Evolutionary conservation across 2,797 vertebrate genomes (phyloP), one percentile per base, ranked within the genome.

Genomic region (Mus minutoides): DNA sequence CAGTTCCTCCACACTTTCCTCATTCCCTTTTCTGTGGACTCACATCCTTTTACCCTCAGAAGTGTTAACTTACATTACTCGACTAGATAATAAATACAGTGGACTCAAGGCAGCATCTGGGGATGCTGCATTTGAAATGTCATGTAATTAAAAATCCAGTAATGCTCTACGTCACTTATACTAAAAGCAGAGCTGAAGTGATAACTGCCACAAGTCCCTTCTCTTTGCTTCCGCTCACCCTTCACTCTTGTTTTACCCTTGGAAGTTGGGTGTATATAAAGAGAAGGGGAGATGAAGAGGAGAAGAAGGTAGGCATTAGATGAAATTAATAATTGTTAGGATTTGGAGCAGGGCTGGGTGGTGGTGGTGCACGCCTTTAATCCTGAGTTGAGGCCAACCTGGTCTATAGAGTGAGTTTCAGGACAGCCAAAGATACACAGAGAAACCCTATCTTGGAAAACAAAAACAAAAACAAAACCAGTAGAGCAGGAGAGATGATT

Each of bases 61-160:
- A 91, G 54, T 92, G 37, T 78, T 78, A 79, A 91, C 24, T 24
- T 75, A 56, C 56, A 58, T 71, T 46, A 79, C 92, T 75, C 58
- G 84, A 49, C 29, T 80, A 71, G 86, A 49, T 92, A 58, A 88
- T 46, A 96, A 95, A 93, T 69, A 91, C 0, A 78, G 22, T 84
- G n/a, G 43, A 94, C 46, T 84, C 58, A 84, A 29, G 83, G 71
- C 26, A 71, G 80, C 83, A 67, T 60, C 79, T 77, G 24, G 26
- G n/a, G 49, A 90, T 52, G 60, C 11, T 90, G 40, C n/a, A 90
- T 95, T 92, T 92, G 82, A 94, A 96, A 95, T 71, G 26, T 62
- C 82, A 71, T 86, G 46, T 58, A 87, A 85, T 71, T 29, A 94
- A 29, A 49, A 97, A 79, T 78, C 43, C 85, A 31, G 69, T 52